These are phyloP conservation scores for Sparidentex hasta DNA, from an alignment of 2,797 vertebrate genomes.

Conservation along the genomic window DNA sequence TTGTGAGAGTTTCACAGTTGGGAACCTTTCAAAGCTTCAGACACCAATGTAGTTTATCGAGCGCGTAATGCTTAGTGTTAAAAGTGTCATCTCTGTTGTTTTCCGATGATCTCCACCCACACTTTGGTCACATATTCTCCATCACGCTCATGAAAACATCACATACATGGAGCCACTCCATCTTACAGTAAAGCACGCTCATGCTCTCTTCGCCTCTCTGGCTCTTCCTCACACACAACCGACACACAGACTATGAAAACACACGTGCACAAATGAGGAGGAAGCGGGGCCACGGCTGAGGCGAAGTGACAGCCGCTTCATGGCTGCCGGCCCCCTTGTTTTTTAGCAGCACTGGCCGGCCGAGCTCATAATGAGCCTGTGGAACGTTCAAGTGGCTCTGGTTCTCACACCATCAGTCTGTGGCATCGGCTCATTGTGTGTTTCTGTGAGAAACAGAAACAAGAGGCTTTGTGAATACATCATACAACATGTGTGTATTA, in stretches of 20 bases:
- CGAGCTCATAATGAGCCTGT: slow-evolving; percentile 65
- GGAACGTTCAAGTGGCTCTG: slow-evolving; percentile 68
- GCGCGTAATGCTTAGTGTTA: not conserved
- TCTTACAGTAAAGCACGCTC: slow-evolving; percentile 31
- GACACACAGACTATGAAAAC: slow-evolving; percentile 29
- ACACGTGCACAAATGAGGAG: slow-evolving; percentile 45
- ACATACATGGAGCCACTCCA: slow-evolving; percentile 31
- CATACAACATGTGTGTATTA: not conserved
- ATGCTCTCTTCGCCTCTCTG: not conserved
- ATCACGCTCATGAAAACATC: slow-evolving; percentile 27
- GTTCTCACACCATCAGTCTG: slow-evolving; percentile 57
- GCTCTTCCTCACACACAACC: slow-evolving; percentile 18
- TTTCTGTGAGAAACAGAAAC: not conserved
- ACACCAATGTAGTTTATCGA: not conserved
- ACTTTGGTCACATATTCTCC: not conserved
- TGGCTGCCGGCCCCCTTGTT: slow-evolving; percentile 66
- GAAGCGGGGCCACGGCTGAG: slow-evolving; percentile 60
- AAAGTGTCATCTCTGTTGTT: not conserved
- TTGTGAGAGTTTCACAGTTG: not conserved
- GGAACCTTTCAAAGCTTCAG: not conserved
- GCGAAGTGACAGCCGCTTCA: slow-evolving; percentile 78
- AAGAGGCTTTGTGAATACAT: slow-evolving; percentile 3
- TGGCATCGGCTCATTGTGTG: slow-evolving; percentile 44
- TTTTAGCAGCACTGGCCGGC: slow-evolving; percentile 49
- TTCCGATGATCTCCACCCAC: not conserved